Evolutionary conservation across 1,140 invertebrate species (phyloP), one percentile per base, ranked within the genome.

Genomic region (Diorhabda sublineata): DNA sequence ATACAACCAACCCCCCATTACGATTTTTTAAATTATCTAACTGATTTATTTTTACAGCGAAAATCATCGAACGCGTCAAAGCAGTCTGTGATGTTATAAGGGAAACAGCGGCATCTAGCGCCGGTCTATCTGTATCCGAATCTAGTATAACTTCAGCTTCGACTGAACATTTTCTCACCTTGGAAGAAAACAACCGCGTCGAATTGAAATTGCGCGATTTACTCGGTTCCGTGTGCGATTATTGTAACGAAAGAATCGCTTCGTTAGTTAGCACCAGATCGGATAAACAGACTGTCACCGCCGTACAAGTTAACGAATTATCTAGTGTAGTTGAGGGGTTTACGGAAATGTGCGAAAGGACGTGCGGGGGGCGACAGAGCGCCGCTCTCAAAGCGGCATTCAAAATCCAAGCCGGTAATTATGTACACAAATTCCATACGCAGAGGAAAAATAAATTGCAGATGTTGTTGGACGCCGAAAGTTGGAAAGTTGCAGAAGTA

Each of bases 401-500:
- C 68, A 93, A 94, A 82, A 92, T 91, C 72, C 89, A 95, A 86
- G 93, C 93, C 3, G 94, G 90, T 75, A 91, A 91, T 79, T 98
- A 97, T 84, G 91, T 98, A 58, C 90, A 93, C 74, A 88, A 90
- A 76, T 97, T 98, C 81, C 96, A 98, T 80, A 87, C 90, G 61
- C 94, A 97, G 77, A 84, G 92, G 58, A 94, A 94, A 81, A 89
- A 86, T 42, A 96, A 96, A 81, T 82, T 98, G 42, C 91, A 88
- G 70, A 76, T 91, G 68, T 86, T 96, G 52, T 82, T 99, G 52
- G 96, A 98, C 77, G 89, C 88, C 73, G 97, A 99, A 82, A 85
- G 91, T 63, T 99, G 97, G 97, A 95, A 92, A 79, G 88, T 92
- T 75, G 92, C 94, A n/a, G 93, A 97, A 74, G 92, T 98, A 58